Evolutionary conservation across 2,888 invertebrate species (phyloP).

Genomic region (Sesia apiformis): DNA sequence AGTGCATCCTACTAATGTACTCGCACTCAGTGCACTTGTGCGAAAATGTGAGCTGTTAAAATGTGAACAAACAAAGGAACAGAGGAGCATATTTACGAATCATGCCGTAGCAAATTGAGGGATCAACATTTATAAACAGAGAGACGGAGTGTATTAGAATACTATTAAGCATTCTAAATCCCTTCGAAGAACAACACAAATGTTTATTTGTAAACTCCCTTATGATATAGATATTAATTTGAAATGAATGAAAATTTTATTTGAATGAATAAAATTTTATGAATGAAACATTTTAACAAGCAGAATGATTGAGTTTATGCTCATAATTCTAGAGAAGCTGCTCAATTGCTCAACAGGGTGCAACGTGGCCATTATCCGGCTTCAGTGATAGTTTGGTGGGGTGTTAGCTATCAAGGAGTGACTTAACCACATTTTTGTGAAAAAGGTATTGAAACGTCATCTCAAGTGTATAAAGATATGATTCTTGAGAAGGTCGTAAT

Average conservation of each 20-base stretch:
- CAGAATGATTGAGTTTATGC: too few species aligned
- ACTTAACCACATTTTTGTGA: too few species aligned
- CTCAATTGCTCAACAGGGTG: too few species aligned
- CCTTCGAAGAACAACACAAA: constrained; percentile 7
- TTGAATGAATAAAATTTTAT: too few species aligned
- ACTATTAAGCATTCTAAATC: constrained; percentile 46
- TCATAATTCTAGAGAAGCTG: too few species aligned
- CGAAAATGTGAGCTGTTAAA: constrained; percentile 11
- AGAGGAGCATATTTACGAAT: constrained; percentile 45
- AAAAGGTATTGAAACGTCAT: too few species aligned
- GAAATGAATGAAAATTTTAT: not conserved
- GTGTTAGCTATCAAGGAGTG: too few species aligned
- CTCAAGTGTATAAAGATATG: too few species aligned
- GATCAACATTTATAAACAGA: constrained; percentile 40
- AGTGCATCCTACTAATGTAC: not conserved
- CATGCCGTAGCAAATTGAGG: constrained; percentile 62
- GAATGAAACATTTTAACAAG: too few species aligned
- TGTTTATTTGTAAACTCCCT: not conserved
- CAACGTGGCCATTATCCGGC: too few species aligned
- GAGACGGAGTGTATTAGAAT: constrained; percentile 53
- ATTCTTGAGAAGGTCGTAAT: too few species aligned
- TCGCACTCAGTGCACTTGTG: not conserved
- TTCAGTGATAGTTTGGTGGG: too few species aligned
- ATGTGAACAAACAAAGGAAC: constrained; percentile 45
- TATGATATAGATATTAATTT: not conserved